phyloP scores from a whole-genome alignment of 2,113 vertebrate species.

The Eulemur rufifrons region DNA sequence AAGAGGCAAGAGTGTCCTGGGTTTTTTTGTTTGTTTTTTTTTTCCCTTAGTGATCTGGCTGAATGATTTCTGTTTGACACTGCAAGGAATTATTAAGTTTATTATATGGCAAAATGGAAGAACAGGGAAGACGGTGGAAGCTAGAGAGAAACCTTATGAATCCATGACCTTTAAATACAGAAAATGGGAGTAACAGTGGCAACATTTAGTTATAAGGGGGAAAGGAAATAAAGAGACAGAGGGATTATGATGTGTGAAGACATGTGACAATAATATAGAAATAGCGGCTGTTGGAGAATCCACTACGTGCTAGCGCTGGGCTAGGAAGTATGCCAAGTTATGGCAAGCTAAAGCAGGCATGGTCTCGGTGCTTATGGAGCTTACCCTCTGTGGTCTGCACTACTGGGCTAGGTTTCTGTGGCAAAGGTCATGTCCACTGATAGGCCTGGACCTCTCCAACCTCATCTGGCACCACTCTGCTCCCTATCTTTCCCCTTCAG shows the following conservation, averaged over 20 bases:
- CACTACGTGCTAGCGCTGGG: neutral
- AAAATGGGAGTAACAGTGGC: neutral
- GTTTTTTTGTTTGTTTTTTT: neutral
- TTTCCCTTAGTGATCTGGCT: neutral
- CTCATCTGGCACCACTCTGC: neutral
- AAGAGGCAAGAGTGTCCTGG: neutral
- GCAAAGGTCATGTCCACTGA: neutral
- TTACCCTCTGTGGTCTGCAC: neutral
- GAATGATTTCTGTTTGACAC: neutral
- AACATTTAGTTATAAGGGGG: neutral
- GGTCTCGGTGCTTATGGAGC: neutral
- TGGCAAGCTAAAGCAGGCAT: neutral
- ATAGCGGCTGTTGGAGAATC: neutral
- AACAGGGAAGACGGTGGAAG: neutral
- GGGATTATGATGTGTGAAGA: neutral
- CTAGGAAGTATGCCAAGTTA: neutral
- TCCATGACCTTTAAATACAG: neutral
- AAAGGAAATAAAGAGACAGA: neutral
- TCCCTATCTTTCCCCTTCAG: neutral
- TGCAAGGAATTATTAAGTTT: slow-evolving; percentile 8
- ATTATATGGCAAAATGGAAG: neutral
- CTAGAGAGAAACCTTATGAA: neutral
- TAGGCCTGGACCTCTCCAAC: neutral
- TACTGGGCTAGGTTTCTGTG: neutral
- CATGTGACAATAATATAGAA: neutral